Evolutionary conservation across 2,797 vertebrate species (phyloP).

Genomic region (Pantherophis vulpinus): DNA sequence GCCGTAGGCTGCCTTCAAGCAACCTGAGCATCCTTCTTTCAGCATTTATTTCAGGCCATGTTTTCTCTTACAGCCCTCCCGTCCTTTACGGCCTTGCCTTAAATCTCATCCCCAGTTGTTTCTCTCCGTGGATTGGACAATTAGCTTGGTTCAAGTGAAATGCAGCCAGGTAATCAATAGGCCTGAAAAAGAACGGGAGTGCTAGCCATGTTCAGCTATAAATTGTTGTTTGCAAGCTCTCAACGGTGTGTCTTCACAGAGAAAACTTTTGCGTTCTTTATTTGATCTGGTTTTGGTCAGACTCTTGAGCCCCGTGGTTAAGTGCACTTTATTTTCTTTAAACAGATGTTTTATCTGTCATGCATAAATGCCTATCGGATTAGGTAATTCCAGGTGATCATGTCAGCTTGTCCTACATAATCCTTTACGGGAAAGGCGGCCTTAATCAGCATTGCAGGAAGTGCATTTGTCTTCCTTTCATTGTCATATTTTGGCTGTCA

Average conservation of each 20-base stretch:
- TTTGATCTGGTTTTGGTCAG: conserved; percentile 52
- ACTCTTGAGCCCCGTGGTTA: conserved; percentile 30
- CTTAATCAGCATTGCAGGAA: conserved; percentile 46
- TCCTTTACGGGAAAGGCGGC: conserved; percentile 46
- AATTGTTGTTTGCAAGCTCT: conserved; percentile 39
- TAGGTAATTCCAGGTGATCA: conserved; percentile 63
- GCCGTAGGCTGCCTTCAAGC: neutral
- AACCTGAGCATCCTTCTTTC: neutral
- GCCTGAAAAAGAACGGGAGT: conserved; percentile 27
- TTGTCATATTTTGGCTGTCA: conserved; percentile 50
- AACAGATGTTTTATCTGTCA: conserved; percentile 62
- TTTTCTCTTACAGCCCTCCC: neutral
- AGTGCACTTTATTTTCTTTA: conserved; percentile 52
- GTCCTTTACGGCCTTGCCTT: conserved; percentile 22
- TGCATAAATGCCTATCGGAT: conserved; percentile 56
- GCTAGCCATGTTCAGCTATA: neutral
- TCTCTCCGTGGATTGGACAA: neutral
- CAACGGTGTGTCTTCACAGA: conserved; percentile 15
- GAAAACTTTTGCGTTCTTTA: conserved; percentile 20
- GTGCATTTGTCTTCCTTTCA: conserved; percentile 58
- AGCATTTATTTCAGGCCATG: neutral
- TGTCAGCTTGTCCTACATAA: conserved; percentile 55
- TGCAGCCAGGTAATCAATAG: neutral
- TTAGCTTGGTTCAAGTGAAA: conserved; percentile 37
- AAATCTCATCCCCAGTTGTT: conserved; percentile 7